A percentile compares a stretch with the other conserved stretches of the same genome.
phyloP scores from a whole-genome alignment of 2,113 vertebrate genomes.

The Cyprinodon variegatus region DNA sequence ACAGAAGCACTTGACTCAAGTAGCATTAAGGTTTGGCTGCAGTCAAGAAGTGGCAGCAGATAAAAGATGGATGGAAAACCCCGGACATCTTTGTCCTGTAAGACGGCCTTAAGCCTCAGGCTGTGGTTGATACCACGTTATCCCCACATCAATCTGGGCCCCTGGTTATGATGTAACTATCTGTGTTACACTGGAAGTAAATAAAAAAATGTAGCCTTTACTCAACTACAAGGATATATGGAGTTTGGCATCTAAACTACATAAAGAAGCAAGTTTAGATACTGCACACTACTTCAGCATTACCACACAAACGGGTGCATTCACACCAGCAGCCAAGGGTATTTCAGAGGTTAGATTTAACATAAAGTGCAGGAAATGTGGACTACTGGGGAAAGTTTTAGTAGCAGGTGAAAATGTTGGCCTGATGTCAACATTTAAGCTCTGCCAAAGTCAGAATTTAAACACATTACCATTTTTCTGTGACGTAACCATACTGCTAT shows the following conservation, averaged over 20 bases:
- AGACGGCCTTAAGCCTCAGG: conserved; percentile 36
- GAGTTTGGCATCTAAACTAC: background rate
- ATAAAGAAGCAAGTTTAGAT: too few species aligned
- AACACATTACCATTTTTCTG: background rate
- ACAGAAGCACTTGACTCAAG: background rate
- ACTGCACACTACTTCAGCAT: too few species aligned
- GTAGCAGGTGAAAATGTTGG: too few species aligned
- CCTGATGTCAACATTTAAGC: too few species aligned
- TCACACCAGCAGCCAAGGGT: too few species aligned
- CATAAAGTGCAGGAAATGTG: too few species aligned
- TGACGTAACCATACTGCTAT: background rate
- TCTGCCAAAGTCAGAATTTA: background rate
- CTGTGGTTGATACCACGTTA: conserved; percentile 26
- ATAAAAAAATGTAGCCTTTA: background rate
- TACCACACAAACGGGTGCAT: too few species aligned
- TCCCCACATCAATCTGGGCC: conserved; percentile 1
- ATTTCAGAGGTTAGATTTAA: too few species aligned
- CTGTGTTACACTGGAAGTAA: background rate
- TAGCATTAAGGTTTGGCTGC: background rate
- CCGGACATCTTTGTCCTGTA: conserved; percentile 28
- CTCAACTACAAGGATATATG: background rate
- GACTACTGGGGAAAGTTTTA: too few species aligned
- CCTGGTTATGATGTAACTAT: conserved; percentile 14
- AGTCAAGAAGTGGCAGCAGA: background rate
- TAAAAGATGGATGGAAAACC: conserved; percentile 25